These are phyloP conservation scores for Drosophila nebulosa DNA, from an alignment of 1,140 invertebrate genomes.

Conservation along the genomic window DNA sequence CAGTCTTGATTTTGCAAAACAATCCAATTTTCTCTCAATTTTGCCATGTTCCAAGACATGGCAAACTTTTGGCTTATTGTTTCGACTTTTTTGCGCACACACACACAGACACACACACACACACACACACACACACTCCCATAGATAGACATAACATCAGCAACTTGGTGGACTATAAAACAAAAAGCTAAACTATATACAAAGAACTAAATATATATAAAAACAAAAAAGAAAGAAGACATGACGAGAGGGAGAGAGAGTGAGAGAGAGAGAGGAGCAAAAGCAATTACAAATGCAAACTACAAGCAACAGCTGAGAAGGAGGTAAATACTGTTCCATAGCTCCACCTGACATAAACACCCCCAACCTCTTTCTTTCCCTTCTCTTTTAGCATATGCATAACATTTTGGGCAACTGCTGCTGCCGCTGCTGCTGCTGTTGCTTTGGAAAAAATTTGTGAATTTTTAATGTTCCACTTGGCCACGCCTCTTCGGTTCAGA, in stretches of 20 bases:
- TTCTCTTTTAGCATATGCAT: background rate
- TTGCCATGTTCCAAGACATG: constrained; percentile 12
- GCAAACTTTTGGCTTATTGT: constrained; percentile 57
- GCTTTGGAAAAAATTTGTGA: constrained; percentile 7
- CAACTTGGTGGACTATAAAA: constrained; percentile 67
- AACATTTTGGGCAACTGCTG: constrained; percentile 5
- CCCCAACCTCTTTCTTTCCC: background rate
- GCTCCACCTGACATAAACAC: constrained; percentile 9
- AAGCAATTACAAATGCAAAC: constrained; percentile 77
- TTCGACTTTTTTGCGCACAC: constrained; percentile 30
- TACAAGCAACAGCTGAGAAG: constrained; percentile 61
- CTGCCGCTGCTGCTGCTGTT: background rate
- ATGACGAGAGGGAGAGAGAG: no score
- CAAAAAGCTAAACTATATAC: constrained; percentile 59
- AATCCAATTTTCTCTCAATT: background rate
- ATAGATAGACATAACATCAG: constrained; percentile 5
- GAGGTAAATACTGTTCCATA: background rate
- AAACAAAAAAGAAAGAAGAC: constrained; percentile 41
- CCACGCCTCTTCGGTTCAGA: background rate
- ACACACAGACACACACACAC: background rate
- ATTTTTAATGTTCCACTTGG: constrained; percentile 7
- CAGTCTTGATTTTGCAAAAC: background rate
- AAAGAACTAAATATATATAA: constrained; percentile 11
- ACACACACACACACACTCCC: constrained; percentile 1
- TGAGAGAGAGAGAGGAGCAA: constrained; percentile 31